These are phyloP conservation scores for Drosophila simulans DNA, from an alignment of 1,140 invertebrate genomes.

Conservation along the genomic window DNA sequence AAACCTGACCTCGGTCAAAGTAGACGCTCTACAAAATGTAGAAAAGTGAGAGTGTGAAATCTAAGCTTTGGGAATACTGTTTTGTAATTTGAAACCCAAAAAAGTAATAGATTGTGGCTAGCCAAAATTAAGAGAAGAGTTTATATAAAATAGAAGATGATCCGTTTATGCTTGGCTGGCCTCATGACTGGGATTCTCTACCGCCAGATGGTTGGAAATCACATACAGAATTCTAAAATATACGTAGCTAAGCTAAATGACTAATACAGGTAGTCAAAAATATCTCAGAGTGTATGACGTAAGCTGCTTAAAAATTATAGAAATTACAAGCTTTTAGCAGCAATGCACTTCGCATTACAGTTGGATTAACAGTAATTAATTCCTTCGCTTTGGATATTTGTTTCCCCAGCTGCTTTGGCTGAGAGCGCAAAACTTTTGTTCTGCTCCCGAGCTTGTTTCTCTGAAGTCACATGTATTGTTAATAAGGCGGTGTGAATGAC, in stretches of 20 bases:
- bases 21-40: not conserved
- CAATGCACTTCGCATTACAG: no score
- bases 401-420: not conserved
- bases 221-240: constrained; percentile 3
- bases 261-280: constrained; percentile 17
- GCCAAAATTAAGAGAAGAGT: not conserved
- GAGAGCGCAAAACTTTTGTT: constrained; percentile 21
- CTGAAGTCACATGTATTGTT: constrained; percentile 18
- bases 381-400: not conserved
- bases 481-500: constrained; percentile 44
- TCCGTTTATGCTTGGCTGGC: constrained; percentile 8
- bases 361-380: not conserved
- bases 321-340: not conserved
- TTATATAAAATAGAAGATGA: not conserved
- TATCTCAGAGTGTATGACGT: constrained; percentile 4
- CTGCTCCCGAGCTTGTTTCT: constrained; percentile 13
- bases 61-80: not conserved
- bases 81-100: no score
- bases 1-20: constrained; percentile 34
- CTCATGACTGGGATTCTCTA: constrained; percentile 16
- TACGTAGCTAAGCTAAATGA: constrained; percentile 15
- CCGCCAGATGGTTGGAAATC: constrained; percentile 6
- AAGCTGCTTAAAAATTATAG: not conserved
- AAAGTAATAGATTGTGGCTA: not conserved
- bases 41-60: constrained; percentile 6